Percentiles rank a stretch among this genome's conserved stretches.
Conservation (phyloP, 1,140 invertebrate species). For the Ephestia elutella region DNA sequence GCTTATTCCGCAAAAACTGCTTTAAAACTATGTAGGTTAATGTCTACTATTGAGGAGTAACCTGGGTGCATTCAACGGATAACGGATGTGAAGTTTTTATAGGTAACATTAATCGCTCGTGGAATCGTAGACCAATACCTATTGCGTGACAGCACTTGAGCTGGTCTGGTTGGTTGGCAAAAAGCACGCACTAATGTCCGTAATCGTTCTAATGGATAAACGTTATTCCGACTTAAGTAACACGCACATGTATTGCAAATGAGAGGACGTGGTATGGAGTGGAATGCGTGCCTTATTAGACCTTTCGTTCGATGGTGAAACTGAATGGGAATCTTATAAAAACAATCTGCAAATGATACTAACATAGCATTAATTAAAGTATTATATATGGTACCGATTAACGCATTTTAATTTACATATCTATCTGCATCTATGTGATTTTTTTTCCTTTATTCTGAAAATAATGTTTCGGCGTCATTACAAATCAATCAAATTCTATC, state of each 20-base stretch:
- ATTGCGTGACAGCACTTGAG: constrained; percentile 38
- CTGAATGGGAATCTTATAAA: neutral
- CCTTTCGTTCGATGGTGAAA: neutral
- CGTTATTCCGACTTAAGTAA: neutral
- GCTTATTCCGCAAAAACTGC: constrained; percentile 15
- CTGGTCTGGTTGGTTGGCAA: neutral
- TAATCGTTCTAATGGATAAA: neutral
- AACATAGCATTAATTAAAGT: too few species aligned
- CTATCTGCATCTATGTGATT: too few species aligned
- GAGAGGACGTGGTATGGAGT: neutral
- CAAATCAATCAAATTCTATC: too few species aligned
- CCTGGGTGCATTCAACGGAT: constrained; percentile 18
- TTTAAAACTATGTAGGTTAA: constrained; percentile 27
- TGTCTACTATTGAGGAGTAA: constrained; percentile 23
- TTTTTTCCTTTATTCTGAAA: too few species aligned
- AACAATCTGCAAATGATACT: neutral
- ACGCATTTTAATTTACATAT: too few species aligned
- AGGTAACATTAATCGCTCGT: constrained; percentile 21
- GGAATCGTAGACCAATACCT: constrained; percentile 30
- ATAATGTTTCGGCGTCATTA: too few species aligned
- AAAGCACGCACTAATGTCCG: neutral
- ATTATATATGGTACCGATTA: too few species aligned
- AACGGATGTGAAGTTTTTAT: constrained; percentile 45
- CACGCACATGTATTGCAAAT: constrained; percentile 1
- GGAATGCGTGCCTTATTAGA: neutral